phyloP scores from a whole-genome alignment of 2,888 invertebrate genomes.

The Andrena trimmerana region DNA sequence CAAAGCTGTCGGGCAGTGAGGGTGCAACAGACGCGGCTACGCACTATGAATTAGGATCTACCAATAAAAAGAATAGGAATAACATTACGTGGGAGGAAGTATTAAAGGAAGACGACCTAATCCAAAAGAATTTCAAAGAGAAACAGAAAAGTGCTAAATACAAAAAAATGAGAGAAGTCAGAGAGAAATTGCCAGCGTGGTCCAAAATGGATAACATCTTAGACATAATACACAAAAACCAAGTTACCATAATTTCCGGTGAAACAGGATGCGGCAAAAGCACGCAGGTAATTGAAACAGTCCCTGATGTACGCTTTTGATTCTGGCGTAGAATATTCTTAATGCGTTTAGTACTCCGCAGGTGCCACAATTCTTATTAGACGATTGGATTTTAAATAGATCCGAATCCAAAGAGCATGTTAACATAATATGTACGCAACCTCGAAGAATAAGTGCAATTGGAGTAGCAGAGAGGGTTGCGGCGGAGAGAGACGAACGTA shows the following conservation, averaged over 20 bases:
- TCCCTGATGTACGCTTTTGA: constrained; percentile 5
- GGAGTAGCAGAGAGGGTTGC: constrained; percentile 97
- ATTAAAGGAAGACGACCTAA: constrained; percentile 87
- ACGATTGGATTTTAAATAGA: constrained; percentile 91
- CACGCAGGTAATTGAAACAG: constrained; percentile 87
- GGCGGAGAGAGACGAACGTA: constrained; percentile 92
- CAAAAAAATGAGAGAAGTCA: constrained; percentile 88
- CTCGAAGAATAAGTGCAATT: constrained; percentile 95
- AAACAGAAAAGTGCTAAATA: constrained; percentile 88
- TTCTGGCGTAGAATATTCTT: neutral
- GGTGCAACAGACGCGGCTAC: constrained; percentile 85
- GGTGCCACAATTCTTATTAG: constrained; percentile 97
- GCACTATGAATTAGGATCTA: constrained; percentile 89
- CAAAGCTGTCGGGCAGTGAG: constrained; percentile 75
- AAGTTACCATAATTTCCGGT: constrained; percentile 91
- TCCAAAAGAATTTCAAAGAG: constrained; percentile 88
- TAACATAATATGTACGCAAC: constrained; percentile 97
- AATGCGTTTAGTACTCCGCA: constrained; percentile 70
- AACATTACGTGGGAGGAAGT: constrained; percentile 84
- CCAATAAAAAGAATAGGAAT: constrained; percentile 86
- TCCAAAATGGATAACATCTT: constrained; percentile 89
- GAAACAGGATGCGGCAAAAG: constrained; percentile 95
- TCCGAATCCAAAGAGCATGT: constrained; percentile 88
- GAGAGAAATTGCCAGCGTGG: constrained; percentile 91
- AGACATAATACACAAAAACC: constrained; percentile 88